Conservation (phyloP, 2,113 vertebrate genomes). For the Thermophis baileyi region DNA sequence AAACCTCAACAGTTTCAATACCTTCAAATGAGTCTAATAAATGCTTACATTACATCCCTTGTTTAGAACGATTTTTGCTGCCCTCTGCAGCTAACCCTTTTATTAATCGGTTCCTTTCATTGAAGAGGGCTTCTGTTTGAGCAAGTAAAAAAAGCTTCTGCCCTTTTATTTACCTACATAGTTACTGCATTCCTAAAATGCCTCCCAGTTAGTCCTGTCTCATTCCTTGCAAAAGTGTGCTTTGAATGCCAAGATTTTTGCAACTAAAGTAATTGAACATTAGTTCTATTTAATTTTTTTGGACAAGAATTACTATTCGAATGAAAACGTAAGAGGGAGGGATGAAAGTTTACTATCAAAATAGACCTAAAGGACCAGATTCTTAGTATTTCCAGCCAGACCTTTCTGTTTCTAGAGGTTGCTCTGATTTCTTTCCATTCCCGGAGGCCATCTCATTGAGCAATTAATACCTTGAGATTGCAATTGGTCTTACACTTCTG, state of each 20-base stretch:
- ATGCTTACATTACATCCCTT: not conserved
- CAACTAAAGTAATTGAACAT: not conserved
- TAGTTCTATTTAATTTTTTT: not conserved
- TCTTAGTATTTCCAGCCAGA: not conserved
- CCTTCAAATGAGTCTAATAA: not conserved
- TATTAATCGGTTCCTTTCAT: not conserved
- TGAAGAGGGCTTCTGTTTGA: not conserved
- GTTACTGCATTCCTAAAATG: not conserved
- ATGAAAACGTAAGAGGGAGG: not conserved
- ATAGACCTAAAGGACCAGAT: not conserved
- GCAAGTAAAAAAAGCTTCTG: not conserved
- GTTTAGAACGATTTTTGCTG: not conserved
- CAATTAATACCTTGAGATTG: conserved; percentile 3
- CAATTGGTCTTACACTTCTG: not conserved
- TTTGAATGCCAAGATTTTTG: not conserved
- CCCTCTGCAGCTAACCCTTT: not conserved
- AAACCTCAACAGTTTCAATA: not conserved
- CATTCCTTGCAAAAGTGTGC: not conserved
- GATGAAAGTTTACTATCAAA: not conserved
- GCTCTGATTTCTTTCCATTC: accelerated
- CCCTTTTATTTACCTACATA: not conserved
- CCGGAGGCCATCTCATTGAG: not conserved
- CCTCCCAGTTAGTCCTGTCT: not conserved
- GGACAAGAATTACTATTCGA: not conserved
- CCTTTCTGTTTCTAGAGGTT: not conserved